Evolutionary conservation across 2,113 vertebrate species (phyloP).

Genomic region (Polypterus senegalus): DNA sequence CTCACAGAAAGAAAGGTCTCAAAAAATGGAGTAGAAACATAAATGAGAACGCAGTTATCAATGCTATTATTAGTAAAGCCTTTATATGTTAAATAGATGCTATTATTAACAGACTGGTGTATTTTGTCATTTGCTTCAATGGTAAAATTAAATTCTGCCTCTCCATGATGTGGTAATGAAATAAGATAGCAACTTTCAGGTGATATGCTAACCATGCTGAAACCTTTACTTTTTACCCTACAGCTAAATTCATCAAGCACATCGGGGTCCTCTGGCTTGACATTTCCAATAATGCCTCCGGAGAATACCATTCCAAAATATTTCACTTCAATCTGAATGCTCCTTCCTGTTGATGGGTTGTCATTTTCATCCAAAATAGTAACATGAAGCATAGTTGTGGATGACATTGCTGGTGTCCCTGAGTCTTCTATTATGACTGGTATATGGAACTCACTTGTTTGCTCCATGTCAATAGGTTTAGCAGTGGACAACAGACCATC

Average conservation of each 20-base stretch:
- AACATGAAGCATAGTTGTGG: constrained; percentile 38
- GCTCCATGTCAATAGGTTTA: constrained; percentile 38
- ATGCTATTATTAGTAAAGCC: constrained; percentile 51
- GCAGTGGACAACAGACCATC: constrained; percentile 47
- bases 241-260: constrained; percentile 42
- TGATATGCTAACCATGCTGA: constrained; percentile 43
- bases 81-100: constrained; percentile 50
- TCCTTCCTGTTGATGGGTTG: constrained; percentile 39
- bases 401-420: constrained; percentile 42
- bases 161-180: constrained; percentile 44
- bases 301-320: constrained; percentile 52
- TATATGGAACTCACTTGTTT: constrained; percentile 25
- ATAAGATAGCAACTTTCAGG: constrained; percentile 48
- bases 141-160: constrained; percentile 49
- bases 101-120: constrained; percentile 49
- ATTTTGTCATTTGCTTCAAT: constrained; percentile 44
- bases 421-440: constrained; percentile 41
- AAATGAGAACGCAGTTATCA: constrained; percentile 50
- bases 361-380: constrained; percentile 52
- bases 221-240: constrained; percentile 35
- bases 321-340: constrained; percentile 50
- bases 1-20: constrained; percentile 45
- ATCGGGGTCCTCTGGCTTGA: constrained; percentile 47
- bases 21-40: constrained; percentile 34
- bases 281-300: constrained; percentile 48